Percentiles rank a stretch among this genome's conserved stretches.
Evolutionary conservation across 2,797 vertebrate species (phyloP).

Genomic region (Cheirogaleus major): DNA sequence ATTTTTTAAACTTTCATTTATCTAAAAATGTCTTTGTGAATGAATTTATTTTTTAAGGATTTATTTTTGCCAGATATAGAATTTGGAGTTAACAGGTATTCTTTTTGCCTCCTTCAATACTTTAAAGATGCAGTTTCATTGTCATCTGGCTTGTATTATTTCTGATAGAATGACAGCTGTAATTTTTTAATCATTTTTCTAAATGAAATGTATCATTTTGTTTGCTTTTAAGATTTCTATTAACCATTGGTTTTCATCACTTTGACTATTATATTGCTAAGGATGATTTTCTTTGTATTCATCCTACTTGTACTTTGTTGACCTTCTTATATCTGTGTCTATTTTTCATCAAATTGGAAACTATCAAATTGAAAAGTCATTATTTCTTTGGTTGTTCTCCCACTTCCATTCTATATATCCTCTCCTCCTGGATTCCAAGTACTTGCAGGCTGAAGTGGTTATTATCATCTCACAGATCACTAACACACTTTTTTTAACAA

Average conservation of each 20-base stretch:
- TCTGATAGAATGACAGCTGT: not conserved
- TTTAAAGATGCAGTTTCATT: not conserved
- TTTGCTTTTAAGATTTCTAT: not conserved
- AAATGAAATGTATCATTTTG: not conserved
- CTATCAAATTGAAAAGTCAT: not conserved
- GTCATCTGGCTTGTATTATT: not conserved
- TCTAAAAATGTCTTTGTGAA: not conserved
- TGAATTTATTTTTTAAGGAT: not conserved
- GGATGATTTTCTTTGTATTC: not conserved
- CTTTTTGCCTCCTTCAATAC: not conserved
- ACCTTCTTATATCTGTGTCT: not conserved
- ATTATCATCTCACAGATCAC: not conserved
- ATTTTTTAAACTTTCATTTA: not conserved
- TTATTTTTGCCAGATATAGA: not conserved
- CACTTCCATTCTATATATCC: not conserved
- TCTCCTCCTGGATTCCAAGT: not conserved
- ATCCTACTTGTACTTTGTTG: not conserved
- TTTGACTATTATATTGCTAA: not conserved
- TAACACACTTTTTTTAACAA: not conserved
- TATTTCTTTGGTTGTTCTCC: not conserved
- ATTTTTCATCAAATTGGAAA: not conserved
- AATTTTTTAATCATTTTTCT: not conserved
- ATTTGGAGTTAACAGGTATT: not conserved
- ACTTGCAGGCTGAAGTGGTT: not conserved
- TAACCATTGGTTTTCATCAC: not conserved